Evolutionary conservation across 2,797 vertebrate genomes (phyloP).

Genomic region (Triplophysa bombifrons): DNA sequence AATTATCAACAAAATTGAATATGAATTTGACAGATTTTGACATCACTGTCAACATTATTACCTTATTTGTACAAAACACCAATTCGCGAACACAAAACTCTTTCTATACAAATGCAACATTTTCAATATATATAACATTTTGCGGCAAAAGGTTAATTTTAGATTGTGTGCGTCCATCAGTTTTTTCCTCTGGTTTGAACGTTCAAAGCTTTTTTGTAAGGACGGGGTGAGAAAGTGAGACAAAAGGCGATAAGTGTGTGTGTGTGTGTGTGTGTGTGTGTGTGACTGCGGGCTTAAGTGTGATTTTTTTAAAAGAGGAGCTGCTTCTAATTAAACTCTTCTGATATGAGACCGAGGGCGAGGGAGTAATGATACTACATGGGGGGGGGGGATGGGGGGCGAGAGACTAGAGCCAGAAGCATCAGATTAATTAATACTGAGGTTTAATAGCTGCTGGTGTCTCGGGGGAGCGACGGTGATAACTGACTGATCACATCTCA

Average conservation of each 20-base stretch:
- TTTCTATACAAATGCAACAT: no score
- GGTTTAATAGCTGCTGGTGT: conserved; percentile 58
- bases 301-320: conserved; percentile 23
- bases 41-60: no score
- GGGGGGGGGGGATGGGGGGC: no score
- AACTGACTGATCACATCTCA: background rate
- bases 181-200: background rate
- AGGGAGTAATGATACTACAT: conserved; percentile 5
- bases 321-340: conserved; percentile 51
- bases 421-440: conserved; percentile 67
- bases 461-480: conserved; percentile 24
- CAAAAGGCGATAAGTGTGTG: conserved; percentile 1
- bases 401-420: conserved; percentile 30
- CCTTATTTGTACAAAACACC: no score
- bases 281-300: conserved; percentile 5
- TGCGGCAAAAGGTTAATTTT: background rate
- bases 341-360: conserved; percentile 46
- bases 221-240: background rate
- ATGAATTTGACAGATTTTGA: no score
- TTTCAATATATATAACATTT: no score
- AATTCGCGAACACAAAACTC: no score
- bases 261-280: conserved; percentile 10
- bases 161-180: background rate
- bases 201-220: background rate
- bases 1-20: no score